Evolutionary conservation across 2,113 vertebrate species (phyloP).

Genomic region (Pluvialis apricaria): DNA sequence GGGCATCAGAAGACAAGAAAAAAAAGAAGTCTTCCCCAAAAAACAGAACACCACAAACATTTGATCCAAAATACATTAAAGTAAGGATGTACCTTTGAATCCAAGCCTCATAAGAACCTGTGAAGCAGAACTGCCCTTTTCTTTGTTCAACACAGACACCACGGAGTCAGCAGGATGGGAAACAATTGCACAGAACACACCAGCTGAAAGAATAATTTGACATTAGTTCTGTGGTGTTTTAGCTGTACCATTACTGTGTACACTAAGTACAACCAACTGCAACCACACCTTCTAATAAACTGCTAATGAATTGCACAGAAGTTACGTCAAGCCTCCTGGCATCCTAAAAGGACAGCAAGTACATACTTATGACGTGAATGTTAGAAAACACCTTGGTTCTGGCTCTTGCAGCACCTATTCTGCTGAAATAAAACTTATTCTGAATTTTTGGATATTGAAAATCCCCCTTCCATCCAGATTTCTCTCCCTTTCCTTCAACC

Average conservation of each 20-base stretch:
- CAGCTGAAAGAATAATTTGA: conserved; percentile 77
- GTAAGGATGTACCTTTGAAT: conserved; percentile 77
- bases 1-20: neutral
- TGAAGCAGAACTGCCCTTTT: conserved; percentile 88
- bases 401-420: neutral
- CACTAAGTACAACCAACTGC: neutral
- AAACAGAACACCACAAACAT: neutral
- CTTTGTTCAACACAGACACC: conserved; percentile 97
- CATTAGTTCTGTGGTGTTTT: neutral
- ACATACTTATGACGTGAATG: neutral
- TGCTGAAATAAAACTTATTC: neutral
- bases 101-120: conserved; percentile 89
- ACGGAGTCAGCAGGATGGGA: conserved; percentile 97
- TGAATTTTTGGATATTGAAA: neutral
- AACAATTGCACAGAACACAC: conserved; percentile 97
- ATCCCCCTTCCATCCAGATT: neutral
- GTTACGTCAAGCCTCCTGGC: neutral
- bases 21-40: neutral
- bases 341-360: neutral
- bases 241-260: neutral
- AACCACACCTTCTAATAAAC: neutral
- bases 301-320: neutral
- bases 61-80: neutral
- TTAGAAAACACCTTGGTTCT: neutral
- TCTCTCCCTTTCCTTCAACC: neutral